Conservation (phyloP, 2,113 vertebrate species). For the Mellivora capensis region DNA sequence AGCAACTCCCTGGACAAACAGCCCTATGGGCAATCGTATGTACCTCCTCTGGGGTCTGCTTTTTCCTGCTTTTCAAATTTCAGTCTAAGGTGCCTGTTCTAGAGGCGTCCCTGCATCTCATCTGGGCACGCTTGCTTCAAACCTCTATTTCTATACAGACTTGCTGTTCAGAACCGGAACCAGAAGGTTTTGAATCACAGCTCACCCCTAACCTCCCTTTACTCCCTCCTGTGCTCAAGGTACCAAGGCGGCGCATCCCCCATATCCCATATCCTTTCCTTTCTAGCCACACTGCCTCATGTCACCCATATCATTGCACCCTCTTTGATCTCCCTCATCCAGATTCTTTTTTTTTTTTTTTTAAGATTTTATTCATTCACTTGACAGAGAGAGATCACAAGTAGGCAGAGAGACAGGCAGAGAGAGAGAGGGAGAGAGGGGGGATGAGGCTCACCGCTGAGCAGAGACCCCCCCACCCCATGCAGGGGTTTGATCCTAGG, state of each 20-base stretch:
- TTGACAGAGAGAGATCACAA: too few relatives aligned
- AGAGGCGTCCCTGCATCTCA: background rate
- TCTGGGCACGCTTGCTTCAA: background rate
- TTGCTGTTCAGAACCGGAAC: background rate
- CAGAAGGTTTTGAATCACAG: background rate
- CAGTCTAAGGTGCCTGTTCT: background rate
- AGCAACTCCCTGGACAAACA: background rate
- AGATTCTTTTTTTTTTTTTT: background rate
- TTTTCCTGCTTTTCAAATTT: background rate
- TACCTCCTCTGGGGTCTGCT: background rate
- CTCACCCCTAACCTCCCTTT: background rate
- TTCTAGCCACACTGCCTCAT: too few relatives aligned
- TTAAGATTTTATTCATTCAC: too few relatives aligned
- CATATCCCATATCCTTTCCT: background rate
- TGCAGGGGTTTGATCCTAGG: too few relatives aligned
- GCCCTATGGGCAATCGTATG: background rate
- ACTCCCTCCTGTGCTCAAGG: background rate
- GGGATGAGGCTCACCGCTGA: too few relatives aligned
- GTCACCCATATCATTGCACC: background rate
- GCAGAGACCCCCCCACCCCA: too few relatives aligned
- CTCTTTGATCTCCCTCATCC: background rate
- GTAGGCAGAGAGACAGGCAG: too few relatives aligned
- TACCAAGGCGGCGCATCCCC: background rate
- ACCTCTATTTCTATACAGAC: background rate
- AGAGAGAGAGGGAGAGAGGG: too few relatives aligned